phyloP scores from a whole-genome alignment of 2,113 vertebrate species.

The Semnornis frantzii region DNA sequence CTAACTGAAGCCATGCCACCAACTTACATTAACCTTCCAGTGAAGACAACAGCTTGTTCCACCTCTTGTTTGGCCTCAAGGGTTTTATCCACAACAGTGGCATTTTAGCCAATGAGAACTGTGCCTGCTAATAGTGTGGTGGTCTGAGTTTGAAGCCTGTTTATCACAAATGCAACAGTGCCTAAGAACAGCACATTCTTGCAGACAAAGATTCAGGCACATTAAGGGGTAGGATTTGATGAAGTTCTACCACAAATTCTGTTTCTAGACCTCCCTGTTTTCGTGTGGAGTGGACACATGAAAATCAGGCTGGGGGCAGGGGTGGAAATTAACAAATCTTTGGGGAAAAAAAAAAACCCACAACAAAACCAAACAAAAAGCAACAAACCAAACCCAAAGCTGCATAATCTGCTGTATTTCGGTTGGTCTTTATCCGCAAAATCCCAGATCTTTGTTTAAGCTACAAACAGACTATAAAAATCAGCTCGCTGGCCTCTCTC shows the following conservation, averaged over 20 bases:
- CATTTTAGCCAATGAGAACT: background rate
- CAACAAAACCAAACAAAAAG: too few relatives aligned
- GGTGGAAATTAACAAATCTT: constrained; percentile 74
- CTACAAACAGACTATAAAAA: constrained; percentile 78
- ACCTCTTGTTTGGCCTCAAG: background rate
- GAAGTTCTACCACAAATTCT: constrained; percentile 42
- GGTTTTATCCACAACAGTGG: constrained; percentile 4
- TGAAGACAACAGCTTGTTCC: background rate
- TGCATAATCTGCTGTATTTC: constrained; percentile 79
- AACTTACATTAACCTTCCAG: background rate
- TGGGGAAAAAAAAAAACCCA: background rate
- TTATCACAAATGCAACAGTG: background rate
- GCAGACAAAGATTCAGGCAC: background rate
- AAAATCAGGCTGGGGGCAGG: background rate
- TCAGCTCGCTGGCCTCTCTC: constrained; percentile 72
- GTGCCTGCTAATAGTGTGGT: background rate
- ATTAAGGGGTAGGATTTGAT: background rate
- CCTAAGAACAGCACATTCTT: background rate
- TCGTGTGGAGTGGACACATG: constrained; percentile 33
- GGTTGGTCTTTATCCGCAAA: constrained; percentile 77
- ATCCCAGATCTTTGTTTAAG: constrained; percentile 83
- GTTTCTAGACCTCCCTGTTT: constrained; percentile 43
- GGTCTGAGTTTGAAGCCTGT: background rate
- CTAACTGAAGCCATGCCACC: background rate
- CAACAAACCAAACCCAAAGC: constrained; percentile 50